Evolutionary conservation across 2,888 invertebrate species (phyloP).

Genomic region (Epistrophe grossulariae): DNA sequence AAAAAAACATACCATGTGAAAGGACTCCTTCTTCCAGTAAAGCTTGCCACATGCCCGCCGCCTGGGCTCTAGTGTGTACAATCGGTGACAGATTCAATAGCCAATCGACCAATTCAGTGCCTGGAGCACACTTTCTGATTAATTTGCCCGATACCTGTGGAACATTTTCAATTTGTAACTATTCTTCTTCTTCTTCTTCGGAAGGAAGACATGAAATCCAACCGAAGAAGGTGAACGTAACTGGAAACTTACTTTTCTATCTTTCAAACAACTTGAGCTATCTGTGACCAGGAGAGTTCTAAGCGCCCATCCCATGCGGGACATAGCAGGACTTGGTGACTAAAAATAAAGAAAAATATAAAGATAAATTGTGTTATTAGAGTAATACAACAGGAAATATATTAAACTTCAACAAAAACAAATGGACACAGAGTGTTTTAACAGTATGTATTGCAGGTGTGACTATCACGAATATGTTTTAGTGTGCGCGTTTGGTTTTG

Average conservation of each 20-base stretch:
- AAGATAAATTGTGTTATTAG: conserved; percentile 27
- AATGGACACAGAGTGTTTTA: conserved; percentile 1
- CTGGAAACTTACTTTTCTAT: conserved; percentile 85
- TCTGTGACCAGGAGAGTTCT: conserved; percentile 88
- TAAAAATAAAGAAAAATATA: conserved; percentile 79
- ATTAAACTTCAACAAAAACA: not conserved
- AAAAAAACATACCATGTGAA: conserved; percentile 87
- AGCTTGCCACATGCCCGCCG: conserved; percentile 93
- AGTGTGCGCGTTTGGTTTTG: not conserved
- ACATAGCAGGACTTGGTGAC: conserved; percentile 88
- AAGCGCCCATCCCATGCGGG: conserved; percentile 89
- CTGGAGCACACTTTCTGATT: conserved; percentile 89
- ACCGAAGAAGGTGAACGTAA: too few relatives aligned
- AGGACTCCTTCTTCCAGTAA: conserved; percentile 92
- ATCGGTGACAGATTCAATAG: conserved; percentile 87
- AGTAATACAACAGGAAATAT: conserved; percentile 3
- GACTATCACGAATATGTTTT: not conserved
- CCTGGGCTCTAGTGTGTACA: conserved; percentile 88
- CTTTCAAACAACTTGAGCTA: conserved; percentile 87
- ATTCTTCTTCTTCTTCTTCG: not conserved
- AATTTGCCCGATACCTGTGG: conserved; percentile 85
- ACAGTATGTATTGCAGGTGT: conserved; percentile 46
- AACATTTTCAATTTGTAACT: conserved; percentile 49
- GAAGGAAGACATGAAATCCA: not conserved
- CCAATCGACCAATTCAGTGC: conserved; percentile 93